Percentiles rank a stretch among this genome's conserved stretches.
Evolutionary conservation across 2,888 invertebrate genomes (phyloP).

Genomic region (Callyntrura guangdongensis): DNA sequence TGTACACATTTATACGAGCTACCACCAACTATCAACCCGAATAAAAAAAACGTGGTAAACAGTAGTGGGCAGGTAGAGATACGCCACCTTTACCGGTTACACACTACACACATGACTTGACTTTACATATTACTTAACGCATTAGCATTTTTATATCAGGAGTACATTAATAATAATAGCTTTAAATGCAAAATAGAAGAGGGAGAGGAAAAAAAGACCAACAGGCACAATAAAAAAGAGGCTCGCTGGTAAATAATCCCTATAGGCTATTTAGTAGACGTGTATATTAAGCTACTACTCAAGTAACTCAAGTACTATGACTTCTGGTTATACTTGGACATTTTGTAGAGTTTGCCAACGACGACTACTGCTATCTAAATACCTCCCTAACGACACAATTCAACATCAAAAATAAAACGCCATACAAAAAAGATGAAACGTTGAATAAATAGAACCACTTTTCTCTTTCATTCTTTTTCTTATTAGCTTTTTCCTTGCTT

Average conservation of each 20-base stretch:
- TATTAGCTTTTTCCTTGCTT: neutral
- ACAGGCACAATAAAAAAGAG: neutral
- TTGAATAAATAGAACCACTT: constrained; percentile 54
- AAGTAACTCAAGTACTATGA: neutral
- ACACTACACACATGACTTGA: too few relatives aligned
- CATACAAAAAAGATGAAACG: neutral
- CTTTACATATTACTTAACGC: constrained; percentile 21
- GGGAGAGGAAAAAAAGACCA: neutral
- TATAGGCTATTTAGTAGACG: constrained; percentile 3
- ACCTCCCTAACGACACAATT: constrained; percentile 3
- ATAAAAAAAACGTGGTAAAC: constrained; percentile 20
- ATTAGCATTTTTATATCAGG: constrained; percentile 40
- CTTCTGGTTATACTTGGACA: neutral
- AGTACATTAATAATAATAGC: constrained; percentile 1
- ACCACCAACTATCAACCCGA: neutral
- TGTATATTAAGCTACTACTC: neutral
- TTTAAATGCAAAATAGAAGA: neutral
- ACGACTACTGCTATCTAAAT: neutral
- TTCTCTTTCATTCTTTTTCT: constrained; percentile 25
- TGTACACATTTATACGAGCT: too few relatives aligned
- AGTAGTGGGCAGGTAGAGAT: constrained; percentile 4
- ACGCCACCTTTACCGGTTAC: too few relatives aligned
- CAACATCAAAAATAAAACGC: neutral
- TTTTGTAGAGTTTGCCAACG: neutral
- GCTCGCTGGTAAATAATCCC: neutral